Evolutionary conservation across 2,113 vertebrate genomes (phyloP).

Genomic region (Gracilinanus agilis): DNA sequence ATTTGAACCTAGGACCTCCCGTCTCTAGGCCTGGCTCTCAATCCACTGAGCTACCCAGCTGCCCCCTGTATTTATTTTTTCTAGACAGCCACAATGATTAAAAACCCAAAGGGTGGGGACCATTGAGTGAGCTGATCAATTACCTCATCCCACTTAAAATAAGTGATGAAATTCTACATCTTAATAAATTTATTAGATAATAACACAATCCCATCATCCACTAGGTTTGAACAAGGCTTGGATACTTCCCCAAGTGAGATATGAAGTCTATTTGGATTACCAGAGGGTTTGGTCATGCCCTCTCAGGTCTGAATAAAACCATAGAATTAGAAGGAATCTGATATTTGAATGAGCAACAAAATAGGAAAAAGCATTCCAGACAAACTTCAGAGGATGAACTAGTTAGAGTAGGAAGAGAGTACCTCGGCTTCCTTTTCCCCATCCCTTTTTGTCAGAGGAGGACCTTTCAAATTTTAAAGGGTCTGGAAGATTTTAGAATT

Average conservation of each 20-base stretch:
- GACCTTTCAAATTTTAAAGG: no score
- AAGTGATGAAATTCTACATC: background rate
- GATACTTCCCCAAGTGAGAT: background rate
- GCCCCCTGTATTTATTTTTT: background rate
- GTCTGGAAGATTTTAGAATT: background rate
- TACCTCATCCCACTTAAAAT: background rate
- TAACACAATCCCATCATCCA: background rate
- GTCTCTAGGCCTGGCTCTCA: no score
- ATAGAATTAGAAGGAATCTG: background rate
- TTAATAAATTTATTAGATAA: background rate
- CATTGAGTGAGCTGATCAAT: background rate
- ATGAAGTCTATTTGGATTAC: background rate
- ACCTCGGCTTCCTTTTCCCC: background rate
- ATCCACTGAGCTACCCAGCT: no score
- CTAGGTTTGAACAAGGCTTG: background rate
- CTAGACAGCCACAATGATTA: background rate
- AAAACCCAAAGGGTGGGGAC: background rate
- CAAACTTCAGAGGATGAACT: background rate
- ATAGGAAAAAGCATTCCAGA: background rate
- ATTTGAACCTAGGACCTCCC: no score
- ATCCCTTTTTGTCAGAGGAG: background rate
- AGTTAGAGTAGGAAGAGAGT: background rate
- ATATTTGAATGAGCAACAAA: background rate
- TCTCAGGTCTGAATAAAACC: background rate
- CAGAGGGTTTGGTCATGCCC: background rate